Percentiles rank a stretch among this genome's conserved stretches.
Evolutionary conservation across 2,113 vertebrate genomes (phyloP).

Genomic region (Prinia subflava): DNA sequence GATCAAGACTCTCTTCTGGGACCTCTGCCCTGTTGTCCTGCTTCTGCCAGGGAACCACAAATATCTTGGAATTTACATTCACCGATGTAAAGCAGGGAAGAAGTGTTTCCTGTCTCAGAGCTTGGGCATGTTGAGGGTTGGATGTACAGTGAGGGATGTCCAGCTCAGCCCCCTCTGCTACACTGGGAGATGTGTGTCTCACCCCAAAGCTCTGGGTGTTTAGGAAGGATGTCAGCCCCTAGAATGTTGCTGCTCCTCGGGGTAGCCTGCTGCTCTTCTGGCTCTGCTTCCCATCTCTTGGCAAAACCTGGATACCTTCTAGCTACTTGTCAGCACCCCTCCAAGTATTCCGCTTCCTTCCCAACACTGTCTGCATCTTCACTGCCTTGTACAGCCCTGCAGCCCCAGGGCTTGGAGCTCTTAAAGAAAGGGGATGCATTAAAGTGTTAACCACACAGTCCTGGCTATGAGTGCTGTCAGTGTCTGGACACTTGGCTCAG

Average conservation of each 20-base stretch:
- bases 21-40: not conserved
- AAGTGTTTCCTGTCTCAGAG: not conserved
- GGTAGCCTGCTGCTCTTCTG: not conserved
- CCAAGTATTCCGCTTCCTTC: not conserved
- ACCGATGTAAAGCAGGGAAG: not conserved
- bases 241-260: accelerated
- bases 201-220: not conserved
- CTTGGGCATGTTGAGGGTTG: not conserved
- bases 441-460: not conserved
- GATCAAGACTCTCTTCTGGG: not conserved
- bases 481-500: not conserved
- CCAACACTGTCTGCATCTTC: not conserved
- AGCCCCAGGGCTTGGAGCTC: not conserved
- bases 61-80: not conserved
- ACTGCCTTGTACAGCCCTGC: not conserved
- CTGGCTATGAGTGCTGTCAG: accelerated
- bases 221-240: not conserved
- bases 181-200: not conserved
- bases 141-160: not conserved
- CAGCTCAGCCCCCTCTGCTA: not conserved
- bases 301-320: not conserved
- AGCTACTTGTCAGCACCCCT: not conserved
- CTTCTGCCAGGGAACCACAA: not conserved
- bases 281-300: not conserved
- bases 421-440: not conserved